Base-by-base conservation (phyloP, 2,797 vertebrate species). In the Sarcophilus harrisii region DNA sequence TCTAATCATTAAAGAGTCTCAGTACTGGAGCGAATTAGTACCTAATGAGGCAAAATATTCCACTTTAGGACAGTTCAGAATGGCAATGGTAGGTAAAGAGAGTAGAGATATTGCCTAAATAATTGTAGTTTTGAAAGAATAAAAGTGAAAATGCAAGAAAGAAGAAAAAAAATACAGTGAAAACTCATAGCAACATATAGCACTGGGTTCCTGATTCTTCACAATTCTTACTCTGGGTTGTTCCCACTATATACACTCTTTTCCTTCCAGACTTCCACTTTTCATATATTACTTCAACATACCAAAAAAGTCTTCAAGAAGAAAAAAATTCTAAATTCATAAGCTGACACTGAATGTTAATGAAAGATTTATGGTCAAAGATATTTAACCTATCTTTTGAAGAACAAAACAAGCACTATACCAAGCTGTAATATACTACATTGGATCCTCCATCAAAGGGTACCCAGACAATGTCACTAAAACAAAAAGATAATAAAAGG, bases 281-380 rank as follows among this genome's bases (percentile, higher is more conserved):
- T 38, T 92, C 24, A 93, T 49, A 73, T 87, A 16, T 54, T 27
- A 58, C 24, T 49, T 93, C 45, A 93, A 21, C 9, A 28, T 57
- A 55, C 90, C 54, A 55, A 87, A 49, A 45, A 81, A 11, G 9
- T 87, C 32, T 87, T 87, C 38, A 87, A 87, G 8, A 18, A 81
- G 21, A 90, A 92, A 95, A 12, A 6, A 16, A 38, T 3, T 62
- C 94, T 87, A 12, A 58, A 11, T 73, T 1, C 18, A 55, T 12
- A 94, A 45, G 90, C 21, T 9, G 90, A 57, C 93, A 29, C 11
- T 87, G 58, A 58, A 57, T 30, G 14, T 32, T 58, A n/a, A 30
- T 93, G 21, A 93, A n/a, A 57, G 27, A 62, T 59, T 94, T 55
- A 57, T 58, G 16, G 92, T 87, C 94, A 95, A 91, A 94, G 49